Evolutionary conservation across 2,797 vertebrate species (phyloP), one percentile per base, ranked within the genome.

Genomic region (Gymnoscopelus braueri): DNA sequence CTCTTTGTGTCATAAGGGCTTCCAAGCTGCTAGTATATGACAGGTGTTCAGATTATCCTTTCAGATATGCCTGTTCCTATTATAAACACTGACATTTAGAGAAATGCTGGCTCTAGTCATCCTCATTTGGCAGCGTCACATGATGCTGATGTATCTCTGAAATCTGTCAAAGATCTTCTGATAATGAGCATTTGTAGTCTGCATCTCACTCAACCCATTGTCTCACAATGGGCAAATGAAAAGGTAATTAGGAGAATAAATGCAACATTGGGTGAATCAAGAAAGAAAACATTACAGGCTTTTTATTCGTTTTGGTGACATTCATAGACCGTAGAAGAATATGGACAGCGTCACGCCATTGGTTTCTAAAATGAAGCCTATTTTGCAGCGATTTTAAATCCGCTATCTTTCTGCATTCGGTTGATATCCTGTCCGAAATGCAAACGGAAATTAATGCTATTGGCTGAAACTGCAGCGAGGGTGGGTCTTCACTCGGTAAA

Each of bases 21-120:
- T 39, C 35, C 35, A 39, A 39, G 35, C 7, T 39, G 35, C 29
- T 32, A 5, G 5, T 35, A 6, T 35, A 35, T 35, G 39, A 7
- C 55, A 56, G 71, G 59, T 71, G 56, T 80, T 66, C 44, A 72
- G 73, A 84, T 85, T 76, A 76, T 78, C 57, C 48, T 48, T 76
- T 23, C 48, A 67, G 68, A 77, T 74, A 80, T 52, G 54, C 54
- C 29, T 51, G 3, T 23, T 19, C n/a, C 1, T 58, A 75, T 62
- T 60, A 72, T 50, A 67, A 63, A 72, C 39, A 24, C 61, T 87
- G 84, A 79, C 79, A 86, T 89, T 85, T 83, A 65, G 51, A 84
- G 24, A 76, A 79, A 66, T 53, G 69, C 60, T 74, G 69, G 51
- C 67, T 63, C 49, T 1, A 1, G 1, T 58, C 64, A 62, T 51